phyloP scores from a whole-genome alignment of 2,797 vertebrate genomes.

The Aplochiton taeniatus region DNA sequence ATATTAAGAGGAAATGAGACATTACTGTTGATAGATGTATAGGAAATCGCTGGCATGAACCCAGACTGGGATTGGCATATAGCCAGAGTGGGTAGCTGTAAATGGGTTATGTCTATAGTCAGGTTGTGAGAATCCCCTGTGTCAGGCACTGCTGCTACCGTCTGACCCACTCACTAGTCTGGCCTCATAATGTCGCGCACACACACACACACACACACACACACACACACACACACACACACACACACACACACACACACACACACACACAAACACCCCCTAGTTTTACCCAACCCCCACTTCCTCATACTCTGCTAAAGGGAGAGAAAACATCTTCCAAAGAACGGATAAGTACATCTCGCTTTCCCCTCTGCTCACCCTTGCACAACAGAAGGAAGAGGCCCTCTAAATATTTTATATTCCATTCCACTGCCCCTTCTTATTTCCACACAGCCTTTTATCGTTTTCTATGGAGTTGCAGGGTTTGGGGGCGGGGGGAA shows the following conservation, averaged over 20 bases:
- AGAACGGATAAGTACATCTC: slow-evolving; percentile 56
- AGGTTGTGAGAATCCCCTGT: slow-evolving; percentile 9
- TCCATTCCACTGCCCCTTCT: slow-evolving; percentile 52
- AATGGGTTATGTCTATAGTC: slow-evolving; percentile 21
- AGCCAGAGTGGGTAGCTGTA: slow-evolving; percentile 11
- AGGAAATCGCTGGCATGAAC: too few species aligned
- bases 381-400: slow-evolving; percentile 47
- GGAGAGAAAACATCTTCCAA: slow-evolving; percentile 49
- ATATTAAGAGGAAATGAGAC: not conserved
- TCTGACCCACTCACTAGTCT: slow-evolving; percentile 19
- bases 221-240: slow-evolving; percentile 18
- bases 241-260: slow-evolving; percentile 26
- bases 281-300: not conserved
- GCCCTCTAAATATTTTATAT: slow-evolving; percentile 73
- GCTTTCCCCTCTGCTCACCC: slow-evolving; percentile 40
- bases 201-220: not conserved
- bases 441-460: slow-evolving; percentile 48
- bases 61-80: slow-evolving; percentile 4
- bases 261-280: slow-evolving; percentile 19
- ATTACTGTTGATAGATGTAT: not conserved
- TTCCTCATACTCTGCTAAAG: slow-evolving; percentile 9
- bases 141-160: slow-evolving; percentile 12
- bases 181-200: slow-evolving; percentile 13
- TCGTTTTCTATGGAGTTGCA: slow-evolving; percentile 40
- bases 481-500: slow-evolving; percentile 19